These are phyloP conservation scores for Colistium nudipinnis DNA, from an alignment of 2,113 vertebrate genomes.

Conservation along the genomic window DNA sequence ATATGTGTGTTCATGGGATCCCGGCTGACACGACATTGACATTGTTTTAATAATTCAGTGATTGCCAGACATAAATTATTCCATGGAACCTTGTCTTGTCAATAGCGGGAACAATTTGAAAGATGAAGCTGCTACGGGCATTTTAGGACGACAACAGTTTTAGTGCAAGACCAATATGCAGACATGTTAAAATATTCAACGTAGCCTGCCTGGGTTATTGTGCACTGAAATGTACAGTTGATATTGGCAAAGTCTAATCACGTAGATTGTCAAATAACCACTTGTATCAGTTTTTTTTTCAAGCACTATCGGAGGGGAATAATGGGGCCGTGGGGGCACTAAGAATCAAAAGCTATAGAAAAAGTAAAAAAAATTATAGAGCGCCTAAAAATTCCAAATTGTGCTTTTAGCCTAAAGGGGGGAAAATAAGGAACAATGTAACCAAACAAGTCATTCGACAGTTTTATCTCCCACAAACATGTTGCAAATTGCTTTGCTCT, in stretches of 20 bases:
- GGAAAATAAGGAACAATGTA: too few species aligned
- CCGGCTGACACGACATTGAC: slow-evolving; percentile 33
- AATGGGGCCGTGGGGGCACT: too few species aligned
- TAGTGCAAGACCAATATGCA: slow-evolving; percentile 73
- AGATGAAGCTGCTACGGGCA: slow-evolving; percentile 64
- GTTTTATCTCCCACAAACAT: too few species aligned
- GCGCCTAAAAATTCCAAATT: too few species aligned
- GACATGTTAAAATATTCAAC: slow-evolving; percentile 79
- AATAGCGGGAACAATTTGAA: slow-evolving; percentile 63
- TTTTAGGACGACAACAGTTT: slow-evolving; percentile 70
- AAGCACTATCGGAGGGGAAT: too few species aligned
- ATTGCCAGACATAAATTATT: slow-evolving; percentile 67
- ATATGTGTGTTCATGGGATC: slow-evolving; percentile 47
- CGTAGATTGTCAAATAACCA: too few species aligned
- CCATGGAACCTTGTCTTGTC: slow-evolving; percentile 46
- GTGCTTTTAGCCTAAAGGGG: too few species aligned
- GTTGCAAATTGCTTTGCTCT: neutral
- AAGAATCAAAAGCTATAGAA: too few species aligned
- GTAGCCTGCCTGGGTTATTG: slow-evolving; percentile 63
- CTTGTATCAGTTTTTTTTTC: too few species aligned
- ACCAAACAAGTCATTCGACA: too few species aligned
- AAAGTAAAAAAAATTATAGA: too few species aligned
- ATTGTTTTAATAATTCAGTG: slow-evolving; percentile 70
- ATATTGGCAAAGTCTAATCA: slow-evolving; percentile 37
- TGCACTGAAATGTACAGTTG: slow-evolving; percentile 61